Evolutionary conservation across 92 coral and sea anemone genomes (phyloP).

Genomic region (Parazoanthus swiftii): DNA sequence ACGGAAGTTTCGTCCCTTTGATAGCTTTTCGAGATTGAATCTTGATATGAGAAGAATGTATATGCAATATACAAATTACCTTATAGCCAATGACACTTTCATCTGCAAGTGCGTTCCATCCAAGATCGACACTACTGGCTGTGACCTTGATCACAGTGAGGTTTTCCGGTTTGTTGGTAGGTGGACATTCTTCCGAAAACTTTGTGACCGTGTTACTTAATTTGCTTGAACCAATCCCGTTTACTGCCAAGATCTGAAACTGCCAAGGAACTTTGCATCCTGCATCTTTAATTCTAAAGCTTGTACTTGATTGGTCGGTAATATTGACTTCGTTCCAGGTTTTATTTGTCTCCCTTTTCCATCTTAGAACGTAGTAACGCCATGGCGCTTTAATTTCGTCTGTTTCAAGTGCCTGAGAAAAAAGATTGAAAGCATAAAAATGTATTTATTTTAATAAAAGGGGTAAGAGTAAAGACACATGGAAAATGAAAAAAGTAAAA

Average conservation of each 20-base stretch:
- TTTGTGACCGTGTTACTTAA: not conserved
- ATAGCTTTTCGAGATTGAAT: not conserved
- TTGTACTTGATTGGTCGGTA: constrained; percentile 12
- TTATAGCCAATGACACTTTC: constrained; percentile 3
- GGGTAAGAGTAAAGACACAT: no score
- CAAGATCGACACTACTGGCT: constrained; percentile 1
- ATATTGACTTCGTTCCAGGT: constrained; percentile 20
- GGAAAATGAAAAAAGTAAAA: no score
- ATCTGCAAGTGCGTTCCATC: constrained; percentile 9
- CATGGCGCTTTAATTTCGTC: not conserved
- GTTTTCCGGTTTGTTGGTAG: not conserved
- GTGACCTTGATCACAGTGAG: not conserved
- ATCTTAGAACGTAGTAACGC: constrained; percentile 1
- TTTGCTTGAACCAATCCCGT: constrained; percentile 5
- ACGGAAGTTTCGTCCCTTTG: no score
- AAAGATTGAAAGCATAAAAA: no score
- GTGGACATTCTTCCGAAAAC: not conserved
- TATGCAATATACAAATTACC: not conserved
- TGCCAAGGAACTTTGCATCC: constrained; percentile 10
- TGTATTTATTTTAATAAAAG: no score
- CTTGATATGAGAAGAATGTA: not conserved
- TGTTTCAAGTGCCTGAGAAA: not conserved
- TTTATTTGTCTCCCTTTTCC: not conserved
- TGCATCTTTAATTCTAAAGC: not conserved
- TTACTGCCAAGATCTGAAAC: constrained; percentile 19